Evolutionary conservation across 2,797 vertebrate genomes (phyloP), one percentile per base, ranked within the genome.

Genomic region (Galagoides demidoff): DNA sequence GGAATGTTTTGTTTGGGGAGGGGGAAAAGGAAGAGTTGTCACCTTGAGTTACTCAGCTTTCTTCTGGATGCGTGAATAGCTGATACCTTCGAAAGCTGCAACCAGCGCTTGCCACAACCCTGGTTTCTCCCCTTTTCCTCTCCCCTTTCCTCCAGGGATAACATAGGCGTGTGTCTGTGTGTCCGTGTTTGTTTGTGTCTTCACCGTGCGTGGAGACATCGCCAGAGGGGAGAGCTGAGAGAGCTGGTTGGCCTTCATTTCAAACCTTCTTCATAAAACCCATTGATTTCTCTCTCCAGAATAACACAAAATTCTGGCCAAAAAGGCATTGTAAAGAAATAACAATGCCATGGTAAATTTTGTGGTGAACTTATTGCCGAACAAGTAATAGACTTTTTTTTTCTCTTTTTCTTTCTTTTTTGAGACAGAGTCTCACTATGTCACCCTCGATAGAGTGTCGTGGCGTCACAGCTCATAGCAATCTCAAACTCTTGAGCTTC

Each of bases 241-340:
- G 39, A 92, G 49, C 34, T 34, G 8, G 8, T 8, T 94, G 37
- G 25, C 63, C 78, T 85, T 95, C 7, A 49, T 92, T 70, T 90
- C 45, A 43, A 95, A 95, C 64, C 7, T 79, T 63, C 66, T 29
- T 89, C 43, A 76, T 66, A 95, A 78, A 94, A 89, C 55, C 43
- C 85, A 85, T 82, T 77, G 37, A 85, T 34, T 91, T 85, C 31
- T 76, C 31, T 76, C 64, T 73, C 68, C 37, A n/a, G 68, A 82
- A 77, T 31, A 70, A 82, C 59, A 79, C 31, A 79, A 73, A 73
- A 63, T 43, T 19, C 78, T 5, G 86, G 86, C 70, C 52, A 76
- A 63, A 83, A 92, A 94, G 59, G 34, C 64, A 37, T 2, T 59
- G 8, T 43, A 78, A 96, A 94, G 63, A 95, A 90, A 76, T 14